Percentiles rank a stretch among this genome's conserved stretches.
phyloP scores from a whole-genome alignment of 2,888 invertebrate species.

The Limnephilus lunatus region DNA sequence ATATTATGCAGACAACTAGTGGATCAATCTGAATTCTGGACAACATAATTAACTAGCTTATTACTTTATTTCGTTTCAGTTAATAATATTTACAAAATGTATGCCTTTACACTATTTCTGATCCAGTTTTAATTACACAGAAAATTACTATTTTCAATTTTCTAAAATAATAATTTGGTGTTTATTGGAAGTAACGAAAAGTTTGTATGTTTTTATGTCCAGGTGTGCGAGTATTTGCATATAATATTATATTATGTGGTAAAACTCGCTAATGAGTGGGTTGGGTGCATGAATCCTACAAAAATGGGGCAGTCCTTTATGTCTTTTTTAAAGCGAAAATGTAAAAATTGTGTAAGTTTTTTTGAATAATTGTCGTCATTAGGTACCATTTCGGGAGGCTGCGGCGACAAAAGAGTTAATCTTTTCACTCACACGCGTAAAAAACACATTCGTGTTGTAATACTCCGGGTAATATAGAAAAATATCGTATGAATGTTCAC shows the following conservation, averaged over 20 bases:
- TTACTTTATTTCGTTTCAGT: background rate
- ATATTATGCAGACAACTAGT: background rate
- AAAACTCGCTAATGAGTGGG: conserved; percentile 15
- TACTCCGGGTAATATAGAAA: background rate
- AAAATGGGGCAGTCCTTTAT: conserved; percentile 25
- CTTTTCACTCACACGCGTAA: background rate
- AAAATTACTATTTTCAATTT: background rate
- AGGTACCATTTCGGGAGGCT: background rate
- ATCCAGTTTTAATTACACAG: background rate
- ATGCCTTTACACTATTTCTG: background rate
- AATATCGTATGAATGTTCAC: background rate
- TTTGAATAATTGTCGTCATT: conserved; percentile 20
- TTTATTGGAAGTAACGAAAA: background rate
- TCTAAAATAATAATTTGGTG: background rate
- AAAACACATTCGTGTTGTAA: background rate
- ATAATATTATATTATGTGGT: background rate
- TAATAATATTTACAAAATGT: background rate
- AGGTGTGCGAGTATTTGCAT: too few relatives aligned
- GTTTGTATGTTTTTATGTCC: background rate
- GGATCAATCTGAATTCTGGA: background rate
- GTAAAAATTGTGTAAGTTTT: conserved; percentile 29
- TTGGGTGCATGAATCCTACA: background rate
- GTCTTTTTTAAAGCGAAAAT: conserved; percentile 4
- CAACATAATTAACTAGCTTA: background rate
- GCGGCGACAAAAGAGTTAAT: conserved; percentile 21